Conservation (phyloP, 2,888 invertebrate species). For the Anthoptus insignis region DNA sequence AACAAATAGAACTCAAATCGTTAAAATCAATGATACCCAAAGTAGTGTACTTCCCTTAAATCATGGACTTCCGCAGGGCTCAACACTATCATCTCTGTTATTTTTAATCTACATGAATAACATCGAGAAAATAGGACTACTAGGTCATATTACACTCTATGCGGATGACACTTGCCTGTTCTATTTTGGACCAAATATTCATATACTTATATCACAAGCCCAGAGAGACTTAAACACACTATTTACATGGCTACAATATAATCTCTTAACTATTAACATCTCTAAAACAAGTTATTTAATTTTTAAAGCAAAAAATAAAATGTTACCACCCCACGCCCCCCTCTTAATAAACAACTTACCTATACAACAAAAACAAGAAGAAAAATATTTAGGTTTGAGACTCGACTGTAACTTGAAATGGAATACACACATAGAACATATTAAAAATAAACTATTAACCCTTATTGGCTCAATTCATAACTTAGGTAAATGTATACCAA, state of each 20-base stretch:
- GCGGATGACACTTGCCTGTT: slow-evolving; percentile 33
- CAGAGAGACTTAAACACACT: too few species aligned
- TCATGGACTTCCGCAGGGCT: not conserved
- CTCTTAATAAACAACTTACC: slow-evolving; percentile 24
- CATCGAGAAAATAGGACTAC: slow-evolving; percentile 14
- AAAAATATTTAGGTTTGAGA: slow-evolving; percentile 32
- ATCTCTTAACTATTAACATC: slow-evolving; percentile 30
- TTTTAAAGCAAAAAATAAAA: slow-evolving; percentile 26
- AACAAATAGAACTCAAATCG: too few species aligned
- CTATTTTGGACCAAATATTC: slow-evolving; percentile 17
- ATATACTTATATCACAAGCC: too few species aligned
- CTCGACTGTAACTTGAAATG: slow-evolving; percentile 29
- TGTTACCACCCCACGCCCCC: not conserved
- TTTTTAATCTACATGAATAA: slow-evolving; percentile 34
- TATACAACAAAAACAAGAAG: slow-evolving; percentile 13
- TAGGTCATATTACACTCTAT: slow-evolving; percentile 22
- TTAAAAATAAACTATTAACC: slow-evolving; percentile 21
- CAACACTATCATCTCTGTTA: slow-evolving; percentile 24
- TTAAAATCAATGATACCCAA: too few species aligned
- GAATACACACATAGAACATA: slow-evolving; percentile 29
- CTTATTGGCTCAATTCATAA: slow-evolving; percentile 25
- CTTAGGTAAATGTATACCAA: slow-evolving; percentile 34
- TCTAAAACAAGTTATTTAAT: slow-evolving; percentile 25
- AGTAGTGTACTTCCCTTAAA: too few species aligned
- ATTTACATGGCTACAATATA: slow-evolving; percentile 31